Evolutionary conservation across 1,140 invertebrate species (phyloP).

Genomic region (Trichonephila clavata): DNA sequence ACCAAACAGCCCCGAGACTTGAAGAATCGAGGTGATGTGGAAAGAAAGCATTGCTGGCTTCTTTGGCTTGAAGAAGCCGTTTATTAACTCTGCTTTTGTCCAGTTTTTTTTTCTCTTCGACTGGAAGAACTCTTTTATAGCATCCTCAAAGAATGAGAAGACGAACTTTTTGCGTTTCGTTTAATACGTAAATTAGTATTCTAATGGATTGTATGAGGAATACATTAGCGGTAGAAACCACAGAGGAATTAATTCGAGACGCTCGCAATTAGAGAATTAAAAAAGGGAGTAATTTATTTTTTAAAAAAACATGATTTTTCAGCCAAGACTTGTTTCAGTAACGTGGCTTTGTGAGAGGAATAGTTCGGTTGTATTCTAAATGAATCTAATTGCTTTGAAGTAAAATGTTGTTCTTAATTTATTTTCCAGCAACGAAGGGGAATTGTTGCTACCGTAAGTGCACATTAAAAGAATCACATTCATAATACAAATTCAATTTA

Average conservation of each 20-base stretch:
- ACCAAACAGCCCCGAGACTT: background rate
- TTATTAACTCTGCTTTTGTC: constrained; percentile 23
- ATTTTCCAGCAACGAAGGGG: background rate
- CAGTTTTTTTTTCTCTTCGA: background rate
- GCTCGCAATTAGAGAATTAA: constrained; percentile 1
- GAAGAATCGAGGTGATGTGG: background rate
- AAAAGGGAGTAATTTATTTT: background rate
- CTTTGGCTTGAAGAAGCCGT: background rate
- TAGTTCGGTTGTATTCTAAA: background rate
- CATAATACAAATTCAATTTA: too few relatives aligned
- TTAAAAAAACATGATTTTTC: background rate
- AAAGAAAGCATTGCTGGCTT: background rate
- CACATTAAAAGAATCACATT: background rate
- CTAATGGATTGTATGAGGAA: constrained; percentile 21
- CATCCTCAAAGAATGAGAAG: background rate
- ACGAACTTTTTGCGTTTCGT: background rate
- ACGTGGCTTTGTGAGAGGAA: background rate
- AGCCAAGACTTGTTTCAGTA: background rate
- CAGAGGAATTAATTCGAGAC: constrained; percentile 25
- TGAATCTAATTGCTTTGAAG: background rate
- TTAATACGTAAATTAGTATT: constrained; percentile 33
- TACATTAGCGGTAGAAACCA: constrained; percentile 1
- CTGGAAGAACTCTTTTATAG: background rate
- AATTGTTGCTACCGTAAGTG: background rate
- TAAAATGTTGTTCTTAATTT: background rate